These are phyloP conservation scores for Schizothorax lantsangensis DNA, from an alignment of 2,797 vertebrate species.

Conservation along the genomic window DNA sequence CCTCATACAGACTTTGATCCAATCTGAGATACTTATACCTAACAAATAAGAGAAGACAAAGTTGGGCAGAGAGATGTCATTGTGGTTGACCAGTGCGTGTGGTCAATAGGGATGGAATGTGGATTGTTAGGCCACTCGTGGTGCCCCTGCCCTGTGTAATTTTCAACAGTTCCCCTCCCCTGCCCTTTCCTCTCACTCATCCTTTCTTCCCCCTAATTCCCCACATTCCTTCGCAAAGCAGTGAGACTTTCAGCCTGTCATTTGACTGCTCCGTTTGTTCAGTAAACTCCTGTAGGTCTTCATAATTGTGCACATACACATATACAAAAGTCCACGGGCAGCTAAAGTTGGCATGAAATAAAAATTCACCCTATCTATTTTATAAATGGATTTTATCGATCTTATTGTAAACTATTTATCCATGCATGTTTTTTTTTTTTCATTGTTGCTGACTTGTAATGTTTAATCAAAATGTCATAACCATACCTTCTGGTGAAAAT, in stretches of 20 bases:
- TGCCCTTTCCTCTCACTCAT: slow-evolving; percentile 34
- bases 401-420: not conserved
- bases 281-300: slow-evolving; percentile 32
- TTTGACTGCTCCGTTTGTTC: slow-evolving; percentile 57
- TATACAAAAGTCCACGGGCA: slow-evolving; percentile 29
- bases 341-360: not conserved
- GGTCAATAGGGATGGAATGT: slow-evolving; percentile 63
- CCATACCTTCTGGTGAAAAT: not conserved
- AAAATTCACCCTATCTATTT: not conserved
- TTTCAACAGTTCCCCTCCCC: slow-evolving; percentile 65
- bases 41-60: not conserved
- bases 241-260: slow-evolving; percentile 59
- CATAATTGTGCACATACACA: slow-evolving; percentile 1
- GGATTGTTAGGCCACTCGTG: slow-evolving; percentile 65
- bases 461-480: not conserved
- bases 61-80: not conserved
- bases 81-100: slow-evolving; percentile 2
- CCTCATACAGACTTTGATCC: not conserved
- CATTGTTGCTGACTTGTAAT: not conserved
- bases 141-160: slow-evolving; percentile 69
- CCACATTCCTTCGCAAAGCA: slow-evolving; percentile 74
- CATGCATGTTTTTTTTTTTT: too few relatives aligned
- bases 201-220: slow-evolving; percentile 68
- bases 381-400: not conserved
- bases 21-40: not conserved